Evolutionary conservation across 2,113 vertebrate species (phyloP).

Genomic region (Pterocles gutturalis): DNA sequence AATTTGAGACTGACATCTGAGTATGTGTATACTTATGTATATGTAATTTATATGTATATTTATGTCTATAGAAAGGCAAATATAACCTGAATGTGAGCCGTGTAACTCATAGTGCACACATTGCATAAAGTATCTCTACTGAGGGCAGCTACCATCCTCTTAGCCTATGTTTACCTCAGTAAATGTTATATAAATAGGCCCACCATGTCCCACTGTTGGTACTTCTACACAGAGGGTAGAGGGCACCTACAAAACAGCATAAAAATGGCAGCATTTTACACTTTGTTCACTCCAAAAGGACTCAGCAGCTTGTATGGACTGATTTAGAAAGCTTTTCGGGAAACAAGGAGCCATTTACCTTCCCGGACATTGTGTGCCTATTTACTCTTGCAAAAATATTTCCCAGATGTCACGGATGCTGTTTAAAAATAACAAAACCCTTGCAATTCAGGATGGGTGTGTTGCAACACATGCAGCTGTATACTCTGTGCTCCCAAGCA

Average conservation of each 20-base stretch:
- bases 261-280: not conserved
- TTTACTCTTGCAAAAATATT: constrained; percentile 1
- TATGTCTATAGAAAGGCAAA: not conserved
- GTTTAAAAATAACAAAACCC: not conserved
- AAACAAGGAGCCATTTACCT: not conserved
- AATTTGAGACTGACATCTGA: not conserved
- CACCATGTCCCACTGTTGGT: not conserved
- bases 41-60: too few relatives aligned
- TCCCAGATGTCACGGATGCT: constrained; percentile 3
- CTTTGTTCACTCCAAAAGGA: not conserved
- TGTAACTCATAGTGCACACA: not conserved
- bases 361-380: not conserved
- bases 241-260: not conserved
- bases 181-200: not conserved
- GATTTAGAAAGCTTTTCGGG: not conserved
- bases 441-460: not conserved
- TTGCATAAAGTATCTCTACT: not conserved
- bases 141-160: not conserved
- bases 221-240: not conserved
- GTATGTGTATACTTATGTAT: not conserved
- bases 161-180: not conserved
- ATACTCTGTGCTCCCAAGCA: not conserved
- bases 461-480: not conserved
- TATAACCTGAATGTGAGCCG: not conserved
- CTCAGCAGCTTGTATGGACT: not conserved